phyloP scores from a whole-genome alignment of 2,797 vertebrate genomes.

The Chiroxiphia lanceolata region DNA sequence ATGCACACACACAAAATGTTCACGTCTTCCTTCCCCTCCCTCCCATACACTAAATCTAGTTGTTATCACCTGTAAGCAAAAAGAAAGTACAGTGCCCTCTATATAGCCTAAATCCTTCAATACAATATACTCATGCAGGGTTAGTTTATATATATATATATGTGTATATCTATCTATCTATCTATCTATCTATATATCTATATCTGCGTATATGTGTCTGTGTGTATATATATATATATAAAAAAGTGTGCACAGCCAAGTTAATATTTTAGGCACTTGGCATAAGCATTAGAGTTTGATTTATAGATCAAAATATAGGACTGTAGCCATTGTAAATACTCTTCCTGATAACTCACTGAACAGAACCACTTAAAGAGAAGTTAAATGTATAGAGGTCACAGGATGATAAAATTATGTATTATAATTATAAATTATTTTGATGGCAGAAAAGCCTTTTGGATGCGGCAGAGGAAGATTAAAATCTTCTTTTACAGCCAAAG shows the following conservation, averaged over 20 bases:
- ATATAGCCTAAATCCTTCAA: not conserved
- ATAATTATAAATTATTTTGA: not conserved
- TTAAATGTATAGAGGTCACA: not conserved
- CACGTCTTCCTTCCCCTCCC: not conserved
- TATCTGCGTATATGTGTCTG: too few species aligned
- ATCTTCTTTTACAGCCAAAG: not conserved
- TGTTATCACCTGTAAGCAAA: not conserved
- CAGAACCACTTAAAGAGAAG: not conserved
- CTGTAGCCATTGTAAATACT: not conserved
- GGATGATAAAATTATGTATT: not conserved
- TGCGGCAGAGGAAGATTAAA: not conserved
- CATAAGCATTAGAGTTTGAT: not conserved
- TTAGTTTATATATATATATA: not conserved
- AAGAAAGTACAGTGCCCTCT: not conserved
- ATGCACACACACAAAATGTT: not conserved
- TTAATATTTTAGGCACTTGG: constrained; percentile 20
- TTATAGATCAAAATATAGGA: not conserved
- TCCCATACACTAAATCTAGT: not conserved
- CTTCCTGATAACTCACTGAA: not conserved
- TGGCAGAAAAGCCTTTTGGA: not conserved
- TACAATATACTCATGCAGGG: not conserved
- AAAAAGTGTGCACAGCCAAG: not conserved
- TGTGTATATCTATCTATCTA: too few species aligned
- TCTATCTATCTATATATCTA: too few species aligned
- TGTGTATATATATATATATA: not conserved